These are phyloP conservation scores for Halesus radiatus DNA, from an alignment of 1,140 invertebrate species.

Conservation along the genomic window DNA sequence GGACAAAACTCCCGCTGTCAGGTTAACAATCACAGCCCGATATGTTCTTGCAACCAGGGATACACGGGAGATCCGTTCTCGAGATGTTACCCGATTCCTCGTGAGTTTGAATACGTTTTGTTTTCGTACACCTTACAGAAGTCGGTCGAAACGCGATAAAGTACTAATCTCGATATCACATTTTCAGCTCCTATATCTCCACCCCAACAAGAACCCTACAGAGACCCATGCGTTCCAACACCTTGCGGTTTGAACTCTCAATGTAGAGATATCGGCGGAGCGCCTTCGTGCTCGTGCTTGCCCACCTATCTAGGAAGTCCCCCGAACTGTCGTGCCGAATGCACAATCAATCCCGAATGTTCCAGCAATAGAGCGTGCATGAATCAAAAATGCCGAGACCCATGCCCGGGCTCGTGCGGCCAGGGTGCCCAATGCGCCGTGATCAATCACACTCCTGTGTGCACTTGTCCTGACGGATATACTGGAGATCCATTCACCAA, in stretches of 20 bases:
- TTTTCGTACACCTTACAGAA: too few species aligned
- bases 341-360: slow-evolving; percentile 81
- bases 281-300: slow-evolving; percentile 78
- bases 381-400: slow-evolving; percentile 79
- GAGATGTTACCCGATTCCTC: slow-evolving; percentile 72
- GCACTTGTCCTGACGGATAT: slow-evolving; percentile 78
- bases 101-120: slow-evolving; percentile 59
- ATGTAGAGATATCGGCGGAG: slow-evolving; percentile 76
- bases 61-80: slow-evolving; percentile 84
- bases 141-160: too few species aligned
- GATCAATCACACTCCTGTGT: slow-evolving; percentile 80
- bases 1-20: too few species aligned
- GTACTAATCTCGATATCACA: too few species aligned
- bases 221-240: too few species aligned
- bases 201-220: too few species aligned
- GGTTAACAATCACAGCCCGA: slow-evolving; percentile 77
- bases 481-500: slow-evolving; percentile 80
- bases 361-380: slow-evolving; percentile 79
- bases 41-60: slow-evolving; percentile 77
- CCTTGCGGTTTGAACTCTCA: too few species aligned
- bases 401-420: slow-evolving; percentile 80
- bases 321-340: slow-evolving; percentile 82
- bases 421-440: slow-evolving; percentile 78
- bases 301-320: slow-evolving; percentile 77
- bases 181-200: too few species aligned